Conservation (phyloP, 2,888 invertebrate species). For the Erebia palarica region DNA sequence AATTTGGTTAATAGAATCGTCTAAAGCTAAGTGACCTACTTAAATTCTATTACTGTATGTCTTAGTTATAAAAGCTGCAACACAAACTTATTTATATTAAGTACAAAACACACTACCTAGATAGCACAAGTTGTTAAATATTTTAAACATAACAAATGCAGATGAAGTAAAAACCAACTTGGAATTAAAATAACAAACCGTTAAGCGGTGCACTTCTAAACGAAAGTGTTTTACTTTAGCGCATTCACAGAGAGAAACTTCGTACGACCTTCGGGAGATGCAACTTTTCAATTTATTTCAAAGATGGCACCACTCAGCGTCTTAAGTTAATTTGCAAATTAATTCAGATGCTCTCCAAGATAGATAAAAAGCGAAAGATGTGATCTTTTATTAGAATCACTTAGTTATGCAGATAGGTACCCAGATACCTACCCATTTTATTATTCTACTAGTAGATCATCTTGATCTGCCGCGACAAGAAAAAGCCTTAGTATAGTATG, state of each 20-base stretch:
- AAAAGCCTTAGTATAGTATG: too few relatives aligned
- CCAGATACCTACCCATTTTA: background rate
- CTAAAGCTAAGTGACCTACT: too few relatives aligned
- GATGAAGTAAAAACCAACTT: constrained; percentile 28
- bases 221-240: constrained; percentile 73
- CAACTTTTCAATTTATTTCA: constrained; percentile 74
- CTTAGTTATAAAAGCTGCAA: background rate
- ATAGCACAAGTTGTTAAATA: background rate
- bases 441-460: background rate
- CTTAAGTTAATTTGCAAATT: constrained; percentile 72
- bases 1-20: too few relatives aligned
- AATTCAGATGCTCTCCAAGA: constrained; percentile 35
- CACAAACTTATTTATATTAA: background rate
- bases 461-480: too few relatives aligned
- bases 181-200: constrained; percentile 42
- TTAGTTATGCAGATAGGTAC: background rate
- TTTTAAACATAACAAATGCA: constrained; percentile 28
- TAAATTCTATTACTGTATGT: too few relatives aligned
- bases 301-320: constrained; percentile 59
- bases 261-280: constrained; percentile 78
- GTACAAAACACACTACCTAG: background rate
- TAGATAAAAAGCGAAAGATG: constrained; percentile 27
- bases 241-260: constrained; percentile 75
- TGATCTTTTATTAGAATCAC: constrained; percentile 9
- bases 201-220: constrained; percentile 57